Conservation (phyloP, 2,797 vertebrate species). For the Spinus pinus region DNA sequence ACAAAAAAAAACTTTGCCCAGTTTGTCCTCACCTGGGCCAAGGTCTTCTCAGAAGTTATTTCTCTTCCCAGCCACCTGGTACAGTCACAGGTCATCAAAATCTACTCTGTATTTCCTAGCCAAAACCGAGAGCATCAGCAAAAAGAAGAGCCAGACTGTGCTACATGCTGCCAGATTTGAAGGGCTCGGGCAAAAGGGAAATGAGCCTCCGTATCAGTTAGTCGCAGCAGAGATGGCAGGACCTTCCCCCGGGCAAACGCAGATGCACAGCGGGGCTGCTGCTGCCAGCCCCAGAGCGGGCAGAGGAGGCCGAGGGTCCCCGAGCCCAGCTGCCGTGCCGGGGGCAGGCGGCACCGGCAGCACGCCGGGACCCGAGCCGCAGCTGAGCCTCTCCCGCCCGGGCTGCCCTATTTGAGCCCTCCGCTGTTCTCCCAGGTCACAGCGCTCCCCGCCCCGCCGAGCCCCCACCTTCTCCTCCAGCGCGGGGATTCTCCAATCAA, state of each 20-base stretch:
- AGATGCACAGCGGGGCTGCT: neutral
- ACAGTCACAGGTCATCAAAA: neutral
- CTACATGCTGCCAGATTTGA: neutral
- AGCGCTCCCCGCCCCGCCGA: neutral
- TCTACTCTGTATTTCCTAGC: neutral
- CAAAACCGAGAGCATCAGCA: neutral
- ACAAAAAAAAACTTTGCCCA: neutral
- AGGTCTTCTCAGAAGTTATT: neutral
- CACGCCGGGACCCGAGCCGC: neutral
- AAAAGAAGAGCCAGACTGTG: neutral
- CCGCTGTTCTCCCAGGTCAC: neutral
- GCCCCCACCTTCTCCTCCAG: constrained; percentile 3
- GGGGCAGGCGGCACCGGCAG: neutral
- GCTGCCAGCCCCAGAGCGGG: neutral
- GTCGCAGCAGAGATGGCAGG: neutral
- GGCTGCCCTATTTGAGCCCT: neutral
- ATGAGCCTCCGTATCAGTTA: neutral
- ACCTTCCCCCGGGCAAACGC: neutral
- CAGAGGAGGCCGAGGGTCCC: neutral
- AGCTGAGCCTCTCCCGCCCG: neutral
- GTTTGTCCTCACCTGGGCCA: neutral
- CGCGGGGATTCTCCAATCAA: constrained; percentile 13
- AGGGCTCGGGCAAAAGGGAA: neutral
- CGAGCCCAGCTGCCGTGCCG: neutral
- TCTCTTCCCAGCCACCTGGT: neutral